Evolutionary conservation across 1,140 invertebrate genomes (phyloP), one percentile per base, ranked within the genome.

Genomic region (Battus philenor): DNA sequence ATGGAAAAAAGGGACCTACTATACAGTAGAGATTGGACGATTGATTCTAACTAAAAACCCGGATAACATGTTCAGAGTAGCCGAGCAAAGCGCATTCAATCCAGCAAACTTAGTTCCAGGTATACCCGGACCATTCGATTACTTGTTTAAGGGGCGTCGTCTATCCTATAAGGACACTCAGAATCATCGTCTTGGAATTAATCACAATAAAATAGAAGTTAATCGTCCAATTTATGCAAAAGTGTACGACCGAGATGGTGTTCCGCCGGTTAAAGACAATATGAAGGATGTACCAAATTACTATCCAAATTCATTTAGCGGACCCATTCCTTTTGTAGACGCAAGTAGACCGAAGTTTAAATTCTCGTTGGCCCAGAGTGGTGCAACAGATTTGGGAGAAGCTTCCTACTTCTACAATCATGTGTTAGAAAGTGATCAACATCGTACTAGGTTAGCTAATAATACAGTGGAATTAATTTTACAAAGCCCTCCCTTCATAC

Each of bases 131-230:
- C 93, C 92, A 31, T 92, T 92, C 0, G 96, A 98, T 69, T 94
- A 92, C 76, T 92, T 97, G 90, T 87, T 97, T 30, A 92, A 93
- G 85, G 94, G 92, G 29, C 90, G 96, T 48, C 83, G 96, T 2
- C 95, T 96, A 64, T 89, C 94, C 8, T 98, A 98, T 69, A 88
- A 89, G 0, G 95, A 98, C 68, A 93, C 95, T 5, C 95, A 97
- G 55, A 88, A 93, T 29, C 91, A 97, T 80, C 90, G 96, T 8
- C 85, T 98, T 11, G 95, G 96, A 12, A 84, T 91, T 0, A 98
- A 98, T 82, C 94, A 94, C 74, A 87, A 91, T 7, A 94, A 95
- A 74, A 87, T 98, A 24, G 91, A 94, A 17, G 93, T 98, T n/a
- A 98, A 98, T 72, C 92, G 92, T 59, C 96, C 97, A 0, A 93